These are phyloP conservation scores for Gadopsis marmoratus DNA, from an alignment of 2,797 vertebrate genomes.

Conservation along the genomic window DNA sequence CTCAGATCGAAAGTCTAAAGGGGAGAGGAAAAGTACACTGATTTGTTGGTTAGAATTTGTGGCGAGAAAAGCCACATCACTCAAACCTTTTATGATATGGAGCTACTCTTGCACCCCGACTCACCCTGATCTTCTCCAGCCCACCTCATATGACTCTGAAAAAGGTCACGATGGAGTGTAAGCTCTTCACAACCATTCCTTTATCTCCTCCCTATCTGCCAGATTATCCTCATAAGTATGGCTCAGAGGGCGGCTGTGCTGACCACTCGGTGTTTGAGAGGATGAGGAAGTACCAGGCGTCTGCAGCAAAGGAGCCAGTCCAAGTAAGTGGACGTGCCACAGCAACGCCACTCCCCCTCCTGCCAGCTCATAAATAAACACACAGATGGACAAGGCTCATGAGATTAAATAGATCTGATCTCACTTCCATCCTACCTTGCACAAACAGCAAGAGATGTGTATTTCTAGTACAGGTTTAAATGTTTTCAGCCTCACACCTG, in stretches of 20 bases:
- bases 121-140: conserved; percentile 6
- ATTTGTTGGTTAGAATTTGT: conserved; percentile 12
- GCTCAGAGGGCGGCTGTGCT: conserved; percentile 94
- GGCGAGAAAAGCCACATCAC: neutral
- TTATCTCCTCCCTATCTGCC: conserved; percentile 60
- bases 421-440: conserved; percentile 3
- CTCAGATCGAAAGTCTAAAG: neutral
- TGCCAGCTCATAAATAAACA: conserved; percentile 33
- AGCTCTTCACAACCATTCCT: conserved; percentile 24
- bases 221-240: conserved; percentile 98
- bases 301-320: conserved; percentile 82
- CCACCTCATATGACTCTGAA: conserved; percentile 10
- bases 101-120: neutral
- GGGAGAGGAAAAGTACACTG: neutral
- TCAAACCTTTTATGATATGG: conserved; percentile 20
- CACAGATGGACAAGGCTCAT: conserved; percentile 37
- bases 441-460: neutral
- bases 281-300: conserved; percentile 94
- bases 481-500: neutral
- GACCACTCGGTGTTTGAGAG: conserved; percentile 95
- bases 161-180: conserved; percentile 35
- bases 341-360: conserved; percentile 19
- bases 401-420: conserved; percentile 27
- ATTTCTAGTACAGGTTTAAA: conserved; percentile 22
- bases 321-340: conserved; percentile 83